phyloP scores from a whole-genome alignment of 1,140 invertebrate species.

The Streblospio benedicti region DNA sequence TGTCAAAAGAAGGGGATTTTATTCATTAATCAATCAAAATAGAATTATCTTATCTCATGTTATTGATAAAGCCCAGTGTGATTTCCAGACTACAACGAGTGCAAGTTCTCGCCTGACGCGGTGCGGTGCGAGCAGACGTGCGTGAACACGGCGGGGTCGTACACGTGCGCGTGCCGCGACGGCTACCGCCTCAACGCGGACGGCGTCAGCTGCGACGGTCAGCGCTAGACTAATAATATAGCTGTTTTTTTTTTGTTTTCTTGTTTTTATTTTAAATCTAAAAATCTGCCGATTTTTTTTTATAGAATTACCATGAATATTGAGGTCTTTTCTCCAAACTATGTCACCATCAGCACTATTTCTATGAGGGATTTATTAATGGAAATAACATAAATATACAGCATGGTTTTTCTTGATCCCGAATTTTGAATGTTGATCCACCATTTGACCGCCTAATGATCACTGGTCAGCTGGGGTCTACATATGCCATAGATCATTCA shows the following conservation, averaged over 20 bases:
- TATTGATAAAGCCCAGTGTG: too few relatives aligned
- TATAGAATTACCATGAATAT: neutral
- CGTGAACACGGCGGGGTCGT: constrained; percentile 12
- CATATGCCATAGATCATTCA: too few relatives aligned
- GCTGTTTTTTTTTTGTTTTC: neutral
- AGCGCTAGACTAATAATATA: neutral
- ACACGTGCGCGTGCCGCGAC: constrained; percentile 6
- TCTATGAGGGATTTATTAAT: neutral
- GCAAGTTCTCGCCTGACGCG: neutral
- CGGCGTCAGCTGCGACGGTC: neutral
- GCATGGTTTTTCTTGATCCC: too few relatives aligned
- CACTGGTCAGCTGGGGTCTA: too few relatives aligned
- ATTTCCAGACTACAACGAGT: too few relatives aligned
- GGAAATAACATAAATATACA: neutral
- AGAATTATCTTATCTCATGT: too few relatives aligned
- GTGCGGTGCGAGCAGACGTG: constrained; percentile 4
- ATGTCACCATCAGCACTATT: neutral
- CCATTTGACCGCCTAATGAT: too few relatives aligned
- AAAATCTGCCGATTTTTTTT: neutral
- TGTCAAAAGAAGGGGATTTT: too few relatives aligned
- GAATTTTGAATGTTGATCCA: too few relatives aligned
- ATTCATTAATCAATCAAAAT: too few relatives aligned
- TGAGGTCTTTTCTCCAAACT: neutral
- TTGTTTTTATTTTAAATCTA: neutral
- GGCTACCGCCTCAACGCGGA: neutral